Evolutionary conservation across 1,140 invertebrate genomes (phyloP), one percentile per base, ranked within the genome.

Genomic region (Eulimnadia texana): DNA sequence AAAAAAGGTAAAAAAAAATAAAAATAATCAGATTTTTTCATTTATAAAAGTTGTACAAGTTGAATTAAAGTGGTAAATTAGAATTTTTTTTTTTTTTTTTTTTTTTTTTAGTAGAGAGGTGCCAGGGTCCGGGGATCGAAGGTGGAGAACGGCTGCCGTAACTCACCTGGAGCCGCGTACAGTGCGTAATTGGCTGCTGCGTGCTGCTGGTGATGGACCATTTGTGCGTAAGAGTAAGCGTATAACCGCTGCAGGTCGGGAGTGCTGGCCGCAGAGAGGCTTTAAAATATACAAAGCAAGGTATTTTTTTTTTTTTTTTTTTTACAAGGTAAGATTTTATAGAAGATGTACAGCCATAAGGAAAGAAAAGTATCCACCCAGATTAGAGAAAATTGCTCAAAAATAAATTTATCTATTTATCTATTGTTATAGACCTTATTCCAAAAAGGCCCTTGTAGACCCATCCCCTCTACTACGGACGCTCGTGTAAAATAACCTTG

Each of bases 191-290:
- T 16, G 33, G 33, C 33, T 16, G 16, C 16, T 16, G 33, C 33
- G 6, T 6, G 33, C 6, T 42, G 33, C 33, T 6, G 33, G 33
- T 6, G 6, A 9, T 6, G 6, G 6, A 16, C 33, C 33, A 42
- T 42, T 42, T 6, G 55, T 57, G 27, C 55, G 55, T 29, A 57
- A 33, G 55, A 27, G 29, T 57, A 57, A 57, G 55, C 55, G 27
- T 33, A 61, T 61, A 61, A 54, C 53, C 60, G 60, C 11, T 61
- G 60, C 19, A 54, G 51, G 23, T 61, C 60, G 50, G 60, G 53
- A 53, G 29, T 54, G 50, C 24, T 51, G 53, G 28, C 53, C 24
- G 50, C 60, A 61, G 51, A 25, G 60, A 54, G 29, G 60, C 60
- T 61, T 25, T 61, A 9, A 9, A 42, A 9, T 9, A 42, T 42